Evolutionary conservation across 1,140 invertebrate species (phyloP).

Genomic region (Pteromalus puparum): DNA sequence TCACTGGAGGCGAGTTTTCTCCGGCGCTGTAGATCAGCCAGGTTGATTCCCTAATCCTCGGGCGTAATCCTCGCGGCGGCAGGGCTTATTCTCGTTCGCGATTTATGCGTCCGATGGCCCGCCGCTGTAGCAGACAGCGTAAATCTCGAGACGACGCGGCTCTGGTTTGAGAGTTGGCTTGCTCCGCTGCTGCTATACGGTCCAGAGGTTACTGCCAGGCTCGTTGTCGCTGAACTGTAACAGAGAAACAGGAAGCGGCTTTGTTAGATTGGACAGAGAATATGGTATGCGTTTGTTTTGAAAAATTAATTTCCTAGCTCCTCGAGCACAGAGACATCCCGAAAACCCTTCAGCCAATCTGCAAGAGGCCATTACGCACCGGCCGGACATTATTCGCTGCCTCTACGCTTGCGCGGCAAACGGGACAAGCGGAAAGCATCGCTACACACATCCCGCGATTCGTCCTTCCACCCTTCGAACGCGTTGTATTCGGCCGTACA

Average conservation of each 20-base stretch:
- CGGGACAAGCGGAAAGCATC: not conserved
- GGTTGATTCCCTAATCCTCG: constrained; percentile 7
- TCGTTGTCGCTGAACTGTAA: not conserved
- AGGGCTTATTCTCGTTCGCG: not conserved
- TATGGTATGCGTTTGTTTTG: no score
- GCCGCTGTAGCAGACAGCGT: not conserved
- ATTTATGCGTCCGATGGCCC: constrained; percentile 6
- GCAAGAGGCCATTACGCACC: no score
- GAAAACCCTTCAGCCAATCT: no score
- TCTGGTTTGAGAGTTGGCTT: not conserved
- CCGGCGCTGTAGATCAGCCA: constrained; percentile 3
- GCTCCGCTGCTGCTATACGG: not conserved
- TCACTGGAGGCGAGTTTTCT: constrained; percentile 6
- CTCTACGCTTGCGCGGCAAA: not conserved
- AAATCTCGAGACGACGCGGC: not conserved
- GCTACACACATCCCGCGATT: not conserved
- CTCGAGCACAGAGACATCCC: no score
- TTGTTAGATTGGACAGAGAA: not conserved
- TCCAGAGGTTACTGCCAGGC: not conserved
- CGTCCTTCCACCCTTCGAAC: not conserved
- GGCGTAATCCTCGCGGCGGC: constrained; percentile 5
- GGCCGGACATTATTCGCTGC: not conserved
- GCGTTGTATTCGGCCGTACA: not conserved
- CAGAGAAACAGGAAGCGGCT: not conserved
- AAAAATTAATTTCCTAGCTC: no score